Evolutionary conservation across 2,113 vertebrate species (phyloP).

Genomic region (Bubo bubo): DNA sequence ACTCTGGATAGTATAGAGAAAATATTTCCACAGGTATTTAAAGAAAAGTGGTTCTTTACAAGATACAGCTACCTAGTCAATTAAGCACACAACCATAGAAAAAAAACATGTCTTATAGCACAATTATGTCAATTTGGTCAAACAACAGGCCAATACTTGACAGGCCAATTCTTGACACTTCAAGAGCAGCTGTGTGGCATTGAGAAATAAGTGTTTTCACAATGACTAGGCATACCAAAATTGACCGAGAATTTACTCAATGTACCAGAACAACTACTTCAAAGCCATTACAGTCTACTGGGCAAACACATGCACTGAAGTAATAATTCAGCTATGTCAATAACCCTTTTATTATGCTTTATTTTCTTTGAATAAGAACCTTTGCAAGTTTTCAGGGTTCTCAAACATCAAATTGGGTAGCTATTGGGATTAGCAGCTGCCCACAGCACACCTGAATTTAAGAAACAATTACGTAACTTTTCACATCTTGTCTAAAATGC

Average conservation of each 20-base stretch:
- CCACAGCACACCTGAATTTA: background rate
- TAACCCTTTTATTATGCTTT: background rate
- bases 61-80: background rate
- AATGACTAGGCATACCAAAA: constrained; percentile 44
- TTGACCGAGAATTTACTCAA: constrained; percentile 37
- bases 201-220: constrained; percentile 53
- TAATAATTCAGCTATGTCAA: constrained; percentile 47
- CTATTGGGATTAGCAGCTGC: background rate
- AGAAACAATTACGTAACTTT: background rate
- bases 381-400: background rate
- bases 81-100: background rate
- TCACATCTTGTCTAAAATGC: background rate
- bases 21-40: background rate
- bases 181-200: constrained; percentile 10
- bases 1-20: background rate
- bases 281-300: constrained; percentile 59
- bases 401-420: background rate
- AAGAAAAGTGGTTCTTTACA: background rate
- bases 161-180: background rate
- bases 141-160: constrained; percentile 11
- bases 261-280: constrained; percentile 62
- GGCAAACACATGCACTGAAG: constrained; percentile 52
- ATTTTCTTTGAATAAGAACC: background rate
- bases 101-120: background rate
- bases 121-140: background rate